Percentiles rank a stretch among this genome's conserved stretches.
These are phyloP conservation scores for Eurystomus glaucurus DNA, from an alignment of 2,797 vertebrate genomes.

Conservation along the genomic window DNA sequence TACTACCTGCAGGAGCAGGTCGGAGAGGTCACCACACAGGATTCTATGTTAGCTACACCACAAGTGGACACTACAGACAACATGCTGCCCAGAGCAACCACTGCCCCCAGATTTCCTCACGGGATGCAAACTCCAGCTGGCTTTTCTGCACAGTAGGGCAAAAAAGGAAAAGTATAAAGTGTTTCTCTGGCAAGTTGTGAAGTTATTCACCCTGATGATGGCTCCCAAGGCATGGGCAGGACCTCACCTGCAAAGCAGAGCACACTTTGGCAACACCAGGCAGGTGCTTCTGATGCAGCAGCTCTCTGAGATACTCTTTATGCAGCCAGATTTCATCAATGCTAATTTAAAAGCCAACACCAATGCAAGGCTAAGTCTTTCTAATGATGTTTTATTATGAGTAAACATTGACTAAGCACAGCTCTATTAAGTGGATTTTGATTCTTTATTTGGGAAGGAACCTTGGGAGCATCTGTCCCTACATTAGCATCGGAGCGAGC, in stretches of 20 bases:
- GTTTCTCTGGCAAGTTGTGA: not conserved
- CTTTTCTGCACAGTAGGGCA: not conserved
- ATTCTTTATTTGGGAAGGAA: not conserved
- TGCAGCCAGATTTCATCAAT: conserved; percentile 19
- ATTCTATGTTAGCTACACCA: not conserved
- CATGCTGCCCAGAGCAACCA: not conserved
- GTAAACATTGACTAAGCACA: conserved; percentile 47
- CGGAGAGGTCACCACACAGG: not conserved
- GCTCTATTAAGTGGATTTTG: conserved; percentile 22
- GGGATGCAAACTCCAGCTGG: not conserved
- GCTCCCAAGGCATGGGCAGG: not conserved
- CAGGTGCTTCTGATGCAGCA: not conserved
- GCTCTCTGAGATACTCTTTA: not conserved
- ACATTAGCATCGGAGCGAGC: not conserved
- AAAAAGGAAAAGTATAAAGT: not conserved
- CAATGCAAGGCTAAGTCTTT: conserved; percentile 20
- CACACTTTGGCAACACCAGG: rapidly evolving
- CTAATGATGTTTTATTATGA: conserved; percentile 50
- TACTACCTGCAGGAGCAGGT: not conserved
- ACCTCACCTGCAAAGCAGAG: not conserved
- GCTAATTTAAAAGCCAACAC: not conserved
- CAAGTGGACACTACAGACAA: rapidly evolving
- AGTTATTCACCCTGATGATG: too few species aligned
- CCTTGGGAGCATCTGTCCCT: conserved; percentile 17
- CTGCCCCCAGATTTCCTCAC: not conserved